phyloP scores from a whole-genome alignment of 2,888 invertebrate species.

The Bombyx huttoni region DNA sequence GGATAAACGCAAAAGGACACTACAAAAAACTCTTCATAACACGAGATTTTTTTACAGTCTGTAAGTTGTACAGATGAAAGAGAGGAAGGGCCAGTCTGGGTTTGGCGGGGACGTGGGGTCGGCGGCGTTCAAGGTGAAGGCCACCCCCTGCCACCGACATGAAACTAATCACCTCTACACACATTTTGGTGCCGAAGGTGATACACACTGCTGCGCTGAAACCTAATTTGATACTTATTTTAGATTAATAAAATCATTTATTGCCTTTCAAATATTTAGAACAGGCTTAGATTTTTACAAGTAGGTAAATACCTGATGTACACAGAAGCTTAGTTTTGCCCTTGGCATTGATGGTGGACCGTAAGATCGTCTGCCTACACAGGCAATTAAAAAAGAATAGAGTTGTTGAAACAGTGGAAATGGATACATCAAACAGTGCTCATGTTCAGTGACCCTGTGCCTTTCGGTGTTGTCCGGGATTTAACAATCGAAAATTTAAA shows the following conservation, averaged over 20 bases:
- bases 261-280: no score
- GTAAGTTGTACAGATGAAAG: conserved; percentile 29
- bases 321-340: no score
- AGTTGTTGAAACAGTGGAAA: no score
- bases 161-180: conserved; percentile 26
- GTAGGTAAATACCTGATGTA: no score
- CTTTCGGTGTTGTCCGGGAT: no score
- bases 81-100: conserved; percentile 20
- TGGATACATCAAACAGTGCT: no score
- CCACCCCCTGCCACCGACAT: conserved; percentile 31
- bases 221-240: not conserved
- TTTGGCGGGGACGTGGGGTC: conserved; percentile 33
- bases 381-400: no score
- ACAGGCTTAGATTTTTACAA: no score
- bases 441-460: no score
- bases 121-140: conserved; percentile 68
- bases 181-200: conserved; percentile 10
- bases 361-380: no score
- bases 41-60: conserved; percentile 5
- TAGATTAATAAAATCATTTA: not conserved
- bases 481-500: no score
- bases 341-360: no score
- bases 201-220: conserved; percentile 1
- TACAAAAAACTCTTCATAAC: not conserved
- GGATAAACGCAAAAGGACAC: not conserved